A percentile compares a stretch with the other conserved stretches of the same genome.
Evolutionary conservation across 2,113 vertebrate species (phyloP).

Genomic region (Columba livia): DNA sequence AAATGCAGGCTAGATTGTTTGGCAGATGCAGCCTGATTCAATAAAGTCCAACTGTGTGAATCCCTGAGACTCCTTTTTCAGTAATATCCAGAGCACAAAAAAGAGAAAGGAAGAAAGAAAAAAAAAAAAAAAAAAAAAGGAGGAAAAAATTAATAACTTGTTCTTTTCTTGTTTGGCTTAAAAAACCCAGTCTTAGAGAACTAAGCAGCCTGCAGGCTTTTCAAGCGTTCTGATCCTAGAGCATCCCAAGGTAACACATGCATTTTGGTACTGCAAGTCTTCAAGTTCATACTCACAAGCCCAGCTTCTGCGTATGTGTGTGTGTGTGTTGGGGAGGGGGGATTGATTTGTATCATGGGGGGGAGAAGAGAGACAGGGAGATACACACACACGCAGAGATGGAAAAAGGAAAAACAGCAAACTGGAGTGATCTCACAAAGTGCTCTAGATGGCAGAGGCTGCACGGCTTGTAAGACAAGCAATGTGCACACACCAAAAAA

Average conservation of each 20-base stretch:
- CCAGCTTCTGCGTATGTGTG: constrained; percentile 5
- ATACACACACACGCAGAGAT: constrained; percentile 18
- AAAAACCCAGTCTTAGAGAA: constrained; percentile 15
- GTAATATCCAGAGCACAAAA: constrained; percentile 75
- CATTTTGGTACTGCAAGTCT: constrained; percentile 60
- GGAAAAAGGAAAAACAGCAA: constrained; percentile 46
- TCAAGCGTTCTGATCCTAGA: constrained; percentile 37
- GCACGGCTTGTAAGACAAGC: constrained; percentile 66
- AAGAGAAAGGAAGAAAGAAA: not conserved
- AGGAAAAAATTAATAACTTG: constrained; percentile 53
- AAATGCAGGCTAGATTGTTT: constrained; percentile 57
- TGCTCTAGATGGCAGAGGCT: constrained; percentile 78
- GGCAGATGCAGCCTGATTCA: constrained; percentile 68
- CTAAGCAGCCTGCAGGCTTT: constrained; percentile 64
- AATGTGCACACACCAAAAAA: not conserved
- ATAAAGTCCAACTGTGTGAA: constrained; percentile 62
- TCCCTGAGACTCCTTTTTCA: constrained; percentile 71
- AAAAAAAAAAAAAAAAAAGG: not conserved
- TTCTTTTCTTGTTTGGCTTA: constrained; percentile 50
- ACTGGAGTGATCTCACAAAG: constrained; percentile 69
- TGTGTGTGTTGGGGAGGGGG: constrained; percentile 11
- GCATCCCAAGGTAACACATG: constrained; percentile 58
- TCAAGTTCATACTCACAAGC: constrained; percentile 62
- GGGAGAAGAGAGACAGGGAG: constrained; percentile 27
- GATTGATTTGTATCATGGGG: not conserved